Evolutionary conservation across 2,888 invertebrate species (phyloP).

Genomic region (Eurytoma californica): DNA sequence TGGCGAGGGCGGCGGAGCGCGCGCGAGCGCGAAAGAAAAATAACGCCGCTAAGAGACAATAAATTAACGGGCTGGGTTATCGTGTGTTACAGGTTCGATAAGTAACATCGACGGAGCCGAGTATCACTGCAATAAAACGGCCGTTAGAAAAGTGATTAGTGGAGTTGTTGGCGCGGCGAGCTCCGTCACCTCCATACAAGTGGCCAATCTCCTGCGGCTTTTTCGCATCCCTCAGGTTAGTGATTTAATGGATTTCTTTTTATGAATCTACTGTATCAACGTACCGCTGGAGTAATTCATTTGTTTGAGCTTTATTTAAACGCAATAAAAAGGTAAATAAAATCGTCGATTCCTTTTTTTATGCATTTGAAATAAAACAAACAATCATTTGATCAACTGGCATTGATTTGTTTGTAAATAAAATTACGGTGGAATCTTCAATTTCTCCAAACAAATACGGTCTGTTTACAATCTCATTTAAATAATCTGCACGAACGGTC

Average conservation of each 20-base stretch:
- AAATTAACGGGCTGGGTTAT: background rate
- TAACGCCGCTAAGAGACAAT: background rate
- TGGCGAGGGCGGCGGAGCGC: no score
- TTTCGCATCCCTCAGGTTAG: slow-evolving; percentile 90
- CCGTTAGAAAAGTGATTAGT: slow-evolving; percentile 90
- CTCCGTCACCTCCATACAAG: slow-evolving; percentile 96
- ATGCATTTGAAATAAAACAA: no score
- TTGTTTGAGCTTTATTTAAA: no score
- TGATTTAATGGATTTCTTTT: slow-evolving; percentile 34
- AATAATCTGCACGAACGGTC: no score
- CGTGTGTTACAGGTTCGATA: slow-evolving; percentile 85
- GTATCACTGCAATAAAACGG: slow-evolving; percentile 88
- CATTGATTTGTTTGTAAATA: no score
- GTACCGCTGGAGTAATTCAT: no score
- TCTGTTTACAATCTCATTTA: no score
- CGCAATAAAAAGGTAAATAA: no score
- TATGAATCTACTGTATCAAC: background rate
- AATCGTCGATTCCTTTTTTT: no score
- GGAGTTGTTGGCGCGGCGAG: slow-evolving; percentile 93
- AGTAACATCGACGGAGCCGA: slow-evolving; percentile 95
- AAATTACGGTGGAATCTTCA: no score
- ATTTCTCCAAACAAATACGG: no score
- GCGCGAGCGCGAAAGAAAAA: background rate
- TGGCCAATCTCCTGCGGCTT: slow-evolving; percentile 91
- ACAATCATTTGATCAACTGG: no score